phyloP scores from a whole-genome alignment of 2,888 invertebrate genomes.

The Criorhina ranunculi region DNA sequence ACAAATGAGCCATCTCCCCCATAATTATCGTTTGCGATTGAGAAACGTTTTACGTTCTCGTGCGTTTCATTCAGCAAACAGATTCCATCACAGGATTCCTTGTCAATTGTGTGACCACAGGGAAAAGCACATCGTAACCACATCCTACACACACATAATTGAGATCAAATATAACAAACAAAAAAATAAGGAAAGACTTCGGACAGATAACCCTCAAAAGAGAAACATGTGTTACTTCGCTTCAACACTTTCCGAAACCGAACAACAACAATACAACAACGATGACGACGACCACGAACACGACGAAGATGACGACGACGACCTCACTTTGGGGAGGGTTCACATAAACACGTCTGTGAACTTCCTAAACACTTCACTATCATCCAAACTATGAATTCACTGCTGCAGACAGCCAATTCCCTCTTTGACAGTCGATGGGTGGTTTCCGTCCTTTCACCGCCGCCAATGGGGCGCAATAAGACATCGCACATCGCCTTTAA shows the following conservation, averaged over 20 bases:
- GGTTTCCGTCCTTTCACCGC: conserved; percentile 16
- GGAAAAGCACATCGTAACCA: conserved; percentile 46
- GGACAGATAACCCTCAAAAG: conserved; percentile 51
- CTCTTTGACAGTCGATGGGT: conserved; percentile 1
- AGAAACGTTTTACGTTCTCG: conserved; percentile 63
- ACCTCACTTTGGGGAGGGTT: conserved; percentile 42
- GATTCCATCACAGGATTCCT: conserved; percentile 47
- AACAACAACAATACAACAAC: conserved; percentile 13
- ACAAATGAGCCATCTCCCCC: conserved; percentile 33
- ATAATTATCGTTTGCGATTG: conserved; percentile 57
- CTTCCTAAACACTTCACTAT: conserved; percentile 69
- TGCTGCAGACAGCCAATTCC: conserved; percentile 45
- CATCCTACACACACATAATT: conserved; percentile 41
- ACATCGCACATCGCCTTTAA: conserved; percentile 52
- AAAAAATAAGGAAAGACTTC: neutral
- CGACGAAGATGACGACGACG: conserved; percentile 14
- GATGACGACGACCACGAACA: conserved; percentile 7
- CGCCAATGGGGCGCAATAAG: conserved; percentile 53
- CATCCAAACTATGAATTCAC: conserved; percentile 65
- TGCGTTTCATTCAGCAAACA: conserved; percentile 50
- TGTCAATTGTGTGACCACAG: conserved; percentile 36
- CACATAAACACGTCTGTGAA: conserved; percentile 68
- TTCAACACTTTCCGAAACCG: conserved; percentile 63
- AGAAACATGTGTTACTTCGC: conserved; percentile 66
- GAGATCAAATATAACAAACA: conserved; percentile 50